These are phyloP conservation scores for Caerostris extrusa DNA, from an alignment of 1,140 invertebrate genomes.

Conservation along the genomic window DNA sequence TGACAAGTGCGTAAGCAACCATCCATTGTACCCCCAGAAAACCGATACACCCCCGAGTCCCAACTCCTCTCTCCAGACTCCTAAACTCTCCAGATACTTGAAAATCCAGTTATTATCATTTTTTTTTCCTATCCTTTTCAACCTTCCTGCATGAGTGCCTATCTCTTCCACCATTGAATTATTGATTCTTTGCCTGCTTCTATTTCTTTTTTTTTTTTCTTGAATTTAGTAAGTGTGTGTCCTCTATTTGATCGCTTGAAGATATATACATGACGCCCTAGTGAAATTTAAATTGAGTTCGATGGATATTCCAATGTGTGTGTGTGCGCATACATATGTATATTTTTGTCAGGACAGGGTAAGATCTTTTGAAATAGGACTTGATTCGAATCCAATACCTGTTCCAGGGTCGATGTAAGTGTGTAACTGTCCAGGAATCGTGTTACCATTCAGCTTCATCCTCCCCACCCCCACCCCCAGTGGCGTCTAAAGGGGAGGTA, in stretches of 20 bases:
- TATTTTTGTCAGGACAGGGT: slow-evolving; percentile 7
- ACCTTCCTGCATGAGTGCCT: neutral
- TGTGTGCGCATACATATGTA: neutral
- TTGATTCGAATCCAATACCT: slow-evolving; percentile 57
- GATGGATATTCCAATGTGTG: neutral
- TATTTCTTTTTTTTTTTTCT: neutral
- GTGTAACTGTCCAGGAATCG: neutral
- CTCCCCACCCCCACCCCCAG: neutral
- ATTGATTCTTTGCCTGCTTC: slow-evolving; percentile 46
- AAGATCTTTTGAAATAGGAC: neutral
- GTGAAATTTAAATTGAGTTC: slow-evolving; percentile 69
- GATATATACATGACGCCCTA: slow-evolving; percentile 64
- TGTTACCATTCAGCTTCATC: neutral
- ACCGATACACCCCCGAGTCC: slow-evolving; percentile 38
- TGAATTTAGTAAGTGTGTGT: neutral
- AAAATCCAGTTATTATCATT: slow-evolving; percentile 10
- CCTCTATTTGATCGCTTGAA: slow-evolving; percentile 56
- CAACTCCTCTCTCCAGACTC: neutral
- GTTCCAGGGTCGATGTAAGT: neutral
- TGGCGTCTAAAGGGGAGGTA: neutral
- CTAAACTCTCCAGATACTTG: neutral
- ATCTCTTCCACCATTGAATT: neutral
- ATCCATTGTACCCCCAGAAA: neutral
- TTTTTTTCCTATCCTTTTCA: neutral
- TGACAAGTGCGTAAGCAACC: slow-evolving; percentile 37